Evolutionary conservation across 2,888 invertebrate species (phyloP).

Genomic region (Hedya salicella): DNA sequence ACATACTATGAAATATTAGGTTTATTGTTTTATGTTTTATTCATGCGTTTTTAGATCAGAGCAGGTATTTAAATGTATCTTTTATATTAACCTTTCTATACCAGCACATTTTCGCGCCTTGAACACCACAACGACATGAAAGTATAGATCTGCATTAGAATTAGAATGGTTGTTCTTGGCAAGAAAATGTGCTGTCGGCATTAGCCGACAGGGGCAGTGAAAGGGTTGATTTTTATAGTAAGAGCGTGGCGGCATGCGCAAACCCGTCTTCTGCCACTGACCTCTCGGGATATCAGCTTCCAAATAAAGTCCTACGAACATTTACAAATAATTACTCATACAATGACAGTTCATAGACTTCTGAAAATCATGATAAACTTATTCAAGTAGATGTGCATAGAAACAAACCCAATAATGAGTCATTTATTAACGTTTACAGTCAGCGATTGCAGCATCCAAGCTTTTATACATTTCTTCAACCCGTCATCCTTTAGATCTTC

Average conservation of each 20-base stretch:
- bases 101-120: neutral
- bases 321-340: constrained; percentile 36
- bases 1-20: neutral
- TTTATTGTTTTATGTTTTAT: neutral
- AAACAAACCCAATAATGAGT: too few relatives aligned
- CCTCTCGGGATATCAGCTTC: constrained; percentile 70
- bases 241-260: constrained; percentile 36
- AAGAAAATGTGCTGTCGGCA: neutral
- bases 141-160: too few relatives aligned
- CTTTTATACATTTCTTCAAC: too few relatives aligned
- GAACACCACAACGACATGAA: neutral
- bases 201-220: neutral
- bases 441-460: too few relatives aligned
- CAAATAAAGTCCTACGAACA: constrained; percentile 74
- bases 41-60: constrained; percentile 4
- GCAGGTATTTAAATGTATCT: neutral
- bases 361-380: neutral
- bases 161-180: neutral
- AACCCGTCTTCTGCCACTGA: constrained; percentile 53
- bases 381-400: too few relatives aligned
- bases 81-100: neutral
- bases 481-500: too few relatives aligned
- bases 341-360: neutral
- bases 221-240: constrained; percentile 4
- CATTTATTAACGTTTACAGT: too few relatives aligned